Percentiles rank a stretch among this genome's conserved stretches.
These are phyloP conservation scores for Gymnopithys bicolor DNA, from an alignment of 2,797 vertebrate species.

Conservation along the genomic window DNA sequence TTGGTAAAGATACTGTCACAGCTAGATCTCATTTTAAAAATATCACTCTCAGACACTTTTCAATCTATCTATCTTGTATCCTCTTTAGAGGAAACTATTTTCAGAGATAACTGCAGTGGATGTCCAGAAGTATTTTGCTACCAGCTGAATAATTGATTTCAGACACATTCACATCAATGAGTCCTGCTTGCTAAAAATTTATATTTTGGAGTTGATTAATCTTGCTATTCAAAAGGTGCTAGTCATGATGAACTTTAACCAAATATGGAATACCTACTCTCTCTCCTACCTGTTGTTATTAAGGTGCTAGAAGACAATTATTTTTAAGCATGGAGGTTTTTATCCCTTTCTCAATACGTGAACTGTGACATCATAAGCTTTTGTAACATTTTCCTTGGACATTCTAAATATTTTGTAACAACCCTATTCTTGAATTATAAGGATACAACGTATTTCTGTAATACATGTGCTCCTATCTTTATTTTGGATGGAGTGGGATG, in stretches of 20 bases:
- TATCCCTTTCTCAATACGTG: neutral
- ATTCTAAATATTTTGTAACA: neutral
- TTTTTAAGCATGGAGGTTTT: neutral
- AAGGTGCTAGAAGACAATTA: neutral
- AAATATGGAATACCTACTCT: neutral
- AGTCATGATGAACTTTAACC: neutral
- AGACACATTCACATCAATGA: neutral
- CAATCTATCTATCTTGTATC: neutral
- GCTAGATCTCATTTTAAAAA: neutral
- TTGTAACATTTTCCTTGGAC: neutral
- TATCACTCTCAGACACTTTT: accelerated
- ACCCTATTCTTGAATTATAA: neutral
- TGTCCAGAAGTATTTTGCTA: neutral
- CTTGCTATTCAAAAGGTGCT: neutral
- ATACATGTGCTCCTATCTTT: neutral
- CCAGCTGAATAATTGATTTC: neutral
- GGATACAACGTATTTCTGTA: neutral
- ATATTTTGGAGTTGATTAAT: neutral
- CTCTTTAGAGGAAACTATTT: neutral
- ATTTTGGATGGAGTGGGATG: neutral
- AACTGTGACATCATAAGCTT: neutral
- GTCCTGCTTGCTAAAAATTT: neutral
- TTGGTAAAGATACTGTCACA: neutral
- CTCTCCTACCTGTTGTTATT: neutral
- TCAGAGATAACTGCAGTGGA: neutral